Evolutionary conservation across 2,888 invertebrate species (phyloP).

Genomic region (Blastobasis lacticolella): DNA sequence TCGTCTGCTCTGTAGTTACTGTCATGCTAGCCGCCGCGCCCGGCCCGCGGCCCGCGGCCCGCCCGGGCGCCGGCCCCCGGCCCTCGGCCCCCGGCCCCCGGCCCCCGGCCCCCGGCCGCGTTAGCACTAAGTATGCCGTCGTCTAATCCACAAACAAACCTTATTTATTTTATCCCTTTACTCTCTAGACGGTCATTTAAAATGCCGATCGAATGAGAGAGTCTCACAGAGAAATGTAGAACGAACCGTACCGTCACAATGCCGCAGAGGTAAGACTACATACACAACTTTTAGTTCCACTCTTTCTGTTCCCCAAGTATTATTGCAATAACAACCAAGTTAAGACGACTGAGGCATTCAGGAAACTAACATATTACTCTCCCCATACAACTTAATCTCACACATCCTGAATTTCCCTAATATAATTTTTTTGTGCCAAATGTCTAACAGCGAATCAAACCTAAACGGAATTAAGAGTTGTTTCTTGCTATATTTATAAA

Average conservation of each 20-base stretch:
- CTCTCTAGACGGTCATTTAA: conserved; percentile 81
- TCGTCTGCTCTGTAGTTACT: conserved; percentile 74
- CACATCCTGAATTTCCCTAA: conserved; percentile 18
- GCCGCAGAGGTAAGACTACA: conserved; percentile 68
- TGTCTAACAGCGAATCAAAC: conserved; percentile 14
- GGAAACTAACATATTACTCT: conserved; percentile 9
- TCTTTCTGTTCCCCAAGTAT: conserved; percentile 27
- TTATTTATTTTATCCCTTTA: conserved; percentile 76
- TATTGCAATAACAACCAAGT: conserved; percentile 22
- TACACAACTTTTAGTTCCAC: conserved; percentile 51
- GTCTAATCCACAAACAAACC: conserved; percentile 69
- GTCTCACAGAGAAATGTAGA: conserved; percentile 75
- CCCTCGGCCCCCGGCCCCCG: conserved; percentile 20
- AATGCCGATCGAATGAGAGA: conserved; percentile 75
- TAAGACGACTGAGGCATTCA: conserved; percentile 18
- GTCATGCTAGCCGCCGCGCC: conserved; percentile 50
- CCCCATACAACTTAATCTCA: conserved; percentile 13
- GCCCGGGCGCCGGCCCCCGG: conserved; percentile 22
- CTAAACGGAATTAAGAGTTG: neutral
- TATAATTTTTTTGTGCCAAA: conserved; percentile 21
- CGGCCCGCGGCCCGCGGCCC: conserved; percentile 20
- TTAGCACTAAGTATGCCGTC: conserved; percentile 65
- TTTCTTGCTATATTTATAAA: neutral
- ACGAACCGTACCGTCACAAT: conserved; percentile 70
- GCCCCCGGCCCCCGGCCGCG: conserved; percentile 21